Conservation (phyloP, 37 sponge, comb jelly and placozoan species). For the Lycopodina hypogea region DNA sequence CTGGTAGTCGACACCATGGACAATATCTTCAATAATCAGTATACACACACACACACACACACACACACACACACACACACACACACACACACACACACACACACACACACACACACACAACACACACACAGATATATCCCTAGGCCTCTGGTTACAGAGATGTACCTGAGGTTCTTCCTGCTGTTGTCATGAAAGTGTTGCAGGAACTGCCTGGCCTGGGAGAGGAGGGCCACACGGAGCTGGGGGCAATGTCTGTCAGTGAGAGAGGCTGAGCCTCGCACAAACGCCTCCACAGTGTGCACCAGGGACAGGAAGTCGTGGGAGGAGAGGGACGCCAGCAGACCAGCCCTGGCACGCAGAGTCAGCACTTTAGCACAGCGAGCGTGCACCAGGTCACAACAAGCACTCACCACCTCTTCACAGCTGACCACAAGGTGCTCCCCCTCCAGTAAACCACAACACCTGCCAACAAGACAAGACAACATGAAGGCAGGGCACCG, state of each 20-base stretch:
- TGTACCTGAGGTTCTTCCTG: constrained; percentile 67
- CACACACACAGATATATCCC: no score
- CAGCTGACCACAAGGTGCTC: constrained; percentile 41
- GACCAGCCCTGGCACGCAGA: constrained; percentile 80
- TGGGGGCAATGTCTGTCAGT: constrained; percentile 71
- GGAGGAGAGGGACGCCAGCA: constrained; percentile 62
- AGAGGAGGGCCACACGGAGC: constrained; percentile 65
- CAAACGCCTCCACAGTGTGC: constrained; percentile 68
- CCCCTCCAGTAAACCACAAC: constrained; percentile 11
- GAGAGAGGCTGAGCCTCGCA: constrained; percentile 42
- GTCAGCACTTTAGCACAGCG: constrained; percentile 83
- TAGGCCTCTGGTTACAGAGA: no score
- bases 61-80: no score
- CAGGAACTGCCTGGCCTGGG: constrained; percentile 84
- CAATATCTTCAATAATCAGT: no score
- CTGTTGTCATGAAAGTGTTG: constrained; percentile 82
- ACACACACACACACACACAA: no score
- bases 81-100: no score
- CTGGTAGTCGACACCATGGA: no score
- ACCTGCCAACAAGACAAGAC: no score
- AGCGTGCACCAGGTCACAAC: constrained; percentile 77
- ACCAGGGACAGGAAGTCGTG: constrained; percentile 76
- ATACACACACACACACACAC: no score
- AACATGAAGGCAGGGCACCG: no score
- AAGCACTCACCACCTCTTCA: constrained; percentile 57